Evolutionary conservation across 2,113 vertebrate species (phyloP).

Genomic region (Aplodontia rufa): DNA sequence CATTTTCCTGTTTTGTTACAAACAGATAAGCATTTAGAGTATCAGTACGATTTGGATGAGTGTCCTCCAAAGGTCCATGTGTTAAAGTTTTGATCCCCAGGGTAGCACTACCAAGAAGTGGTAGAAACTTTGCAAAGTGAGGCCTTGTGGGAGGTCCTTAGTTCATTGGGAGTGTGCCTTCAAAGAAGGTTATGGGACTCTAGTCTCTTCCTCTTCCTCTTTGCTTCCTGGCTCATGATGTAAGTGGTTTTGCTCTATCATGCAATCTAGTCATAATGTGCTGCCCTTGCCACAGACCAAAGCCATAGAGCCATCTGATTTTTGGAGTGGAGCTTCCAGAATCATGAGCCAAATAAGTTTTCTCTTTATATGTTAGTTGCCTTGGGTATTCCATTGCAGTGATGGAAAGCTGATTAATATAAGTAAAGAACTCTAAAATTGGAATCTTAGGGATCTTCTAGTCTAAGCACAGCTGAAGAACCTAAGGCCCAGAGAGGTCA

Average conservation of each 20-base stretch:
- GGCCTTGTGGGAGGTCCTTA: background rate
- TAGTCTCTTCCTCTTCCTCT: background rate
- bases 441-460: background rate
- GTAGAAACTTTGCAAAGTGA: background rate
- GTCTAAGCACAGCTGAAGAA: background rate
- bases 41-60: background rate
- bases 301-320: background rate
- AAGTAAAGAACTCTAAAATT: background rate
- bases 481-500: background rate
- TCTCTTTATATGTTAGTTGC: background rate
- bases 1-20: conserved; percentile 24
- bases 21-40: background rate
- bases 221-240: background rate
- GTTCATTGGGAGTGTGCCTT: background rate
- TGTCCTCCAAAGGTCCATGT: background rate
- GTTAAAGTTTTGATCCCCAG: background rate
- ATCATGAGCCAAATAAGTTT: background rate
- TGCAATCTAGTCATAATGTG: background rate
- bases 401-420: background rate
- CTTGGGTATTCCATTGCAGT: background rate
- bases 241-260: background rate
- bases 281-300: background rate
- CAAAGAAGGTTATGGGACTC: background rate
- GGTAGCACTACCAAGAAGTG: background rate
- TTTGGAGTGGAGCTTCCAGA: background rate